Percentiles rank a stretch among this genome's conserved stretches.
Evolutionary conservation across 37 sponge, comb jelly and placozoan species (phyloP).

Genomic region (Geodia barretti): DNA sequence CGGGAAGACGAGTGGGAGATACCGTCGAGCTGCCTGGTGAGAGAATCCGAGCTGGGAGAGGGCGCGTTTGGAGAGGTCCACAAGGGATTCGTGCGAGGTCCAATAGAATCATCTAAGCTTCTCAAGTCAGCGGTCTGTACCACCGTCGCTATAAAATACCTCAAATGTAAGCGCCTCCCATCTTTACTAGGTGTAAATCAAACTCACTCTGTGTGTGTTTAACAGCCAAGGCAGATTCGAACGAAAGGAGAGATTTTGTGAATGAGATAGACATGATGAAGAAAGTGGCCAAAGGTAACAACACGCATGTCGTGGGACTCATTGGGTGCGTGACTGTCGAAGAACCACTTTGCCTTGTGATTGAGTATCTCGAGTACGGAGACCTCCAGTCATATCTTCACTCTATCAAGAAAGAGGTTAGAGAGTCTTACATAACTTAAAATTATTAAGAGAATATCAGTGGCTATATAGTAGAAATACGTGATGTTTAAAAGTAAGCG

Average conservation of each 20-base stretch:
- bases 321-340: conserved; percentile 70
- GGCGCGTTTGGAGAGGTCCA: conserved; percentile 78
- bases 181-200: background rate
- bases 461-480: too few relatives aligned
- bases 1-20: conserved; percentile 76
- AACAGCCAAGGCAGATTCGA: conserved; percentile 32
- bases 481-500: too few relatives aligned
- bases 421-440: too few relatives aligned
- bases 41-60: conserved; percentile 60
- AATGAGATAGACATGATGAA: conserved; percentile 82
- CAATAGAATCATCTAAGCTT: conserved; percentile 17
- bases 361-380: conserved; percentile 64
- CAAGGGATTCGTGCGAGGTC: conserved; percentile 57
- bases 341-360: conserved; percentile 71
- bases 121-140: conserved; percentile 50
- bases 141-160: conserved; percentile 55
- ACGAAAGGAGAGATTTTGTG: conserved; percentile 46
- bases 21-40: conserved; percentile 33
- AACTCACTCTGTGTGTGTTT: background rate
- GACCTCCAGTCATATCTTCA: conserved; percentile 66
- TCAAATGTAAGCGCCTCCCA: conserved; percentile 38
- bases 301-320: conserved; percentile 66
- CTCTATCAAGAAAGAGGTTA: conserved; percentile 49
- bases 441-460: too few relatives aligned
- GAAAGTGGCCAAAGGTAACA: conserved; percentile 53